Evolutionary conservation across 1,140 invertebrate genomes (phyloP).

Genomic region (Drosophila nikananu): DNA sequence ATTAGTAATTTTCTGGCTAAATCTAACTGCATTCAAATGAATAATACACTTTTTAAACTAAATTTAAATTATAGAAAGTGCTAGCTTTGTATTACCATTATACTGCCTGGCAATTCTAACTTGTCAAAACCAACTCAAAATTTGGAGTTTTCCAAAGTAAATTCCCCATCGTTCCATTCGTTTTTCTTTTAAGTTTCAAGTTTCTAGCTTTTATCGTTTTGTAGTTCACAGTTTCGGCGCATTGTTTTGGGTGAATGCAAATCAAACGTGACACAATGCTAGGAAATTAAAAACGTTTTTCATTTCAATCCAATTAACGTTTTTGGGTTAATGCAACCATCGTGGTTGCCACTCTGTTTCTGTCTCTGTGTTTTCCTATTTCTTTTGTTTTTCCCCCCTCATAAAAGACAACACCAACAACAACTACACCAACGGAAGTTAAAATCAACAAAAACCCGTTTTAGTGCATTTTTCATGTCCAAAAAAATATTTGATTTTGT

Average conservation of each 20-base stretch:
- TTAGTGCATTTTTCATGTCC: conserved; percentile 20
- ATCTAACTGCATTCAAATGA: not conserved
- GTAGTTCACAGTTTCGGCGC: not conserved
- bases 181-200: not conserved
- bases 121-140: not conserved
- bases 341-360: conserved; percentile 14
- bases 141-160: not conserved
- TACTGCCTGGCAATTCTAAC: not conserved
- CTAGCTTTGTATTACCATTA: not conserved
- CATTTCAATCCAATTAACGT: conserved; percentile 85
- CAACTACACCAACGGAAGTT: conserved; percentile 35
- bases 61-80: accelerated
- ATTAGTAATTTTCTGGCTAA: not conserved
- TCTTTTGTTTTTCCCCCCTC: not conserved
- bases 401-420: not conserved
- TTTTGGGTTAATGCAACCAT: conserved; percentile 80
- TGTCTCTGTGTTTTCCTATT: conserved; percentile 1
- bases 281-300: conserved; percentile 80
- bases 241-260: conserved; percentile 51
- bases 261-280: conserved; percentile 80
- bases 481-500: conserved; percentile 2
- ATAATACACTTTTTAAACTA: not conserved
- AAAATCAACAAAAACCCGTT: conserved; percentile 28
- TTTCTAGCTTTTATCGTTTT: not conserved
- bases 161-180: conserved; percentile 4